Base-by-base conservation (phyloP, 2,888 invertebrate genomes). In the Tricholauxania praeusta region DNA sequence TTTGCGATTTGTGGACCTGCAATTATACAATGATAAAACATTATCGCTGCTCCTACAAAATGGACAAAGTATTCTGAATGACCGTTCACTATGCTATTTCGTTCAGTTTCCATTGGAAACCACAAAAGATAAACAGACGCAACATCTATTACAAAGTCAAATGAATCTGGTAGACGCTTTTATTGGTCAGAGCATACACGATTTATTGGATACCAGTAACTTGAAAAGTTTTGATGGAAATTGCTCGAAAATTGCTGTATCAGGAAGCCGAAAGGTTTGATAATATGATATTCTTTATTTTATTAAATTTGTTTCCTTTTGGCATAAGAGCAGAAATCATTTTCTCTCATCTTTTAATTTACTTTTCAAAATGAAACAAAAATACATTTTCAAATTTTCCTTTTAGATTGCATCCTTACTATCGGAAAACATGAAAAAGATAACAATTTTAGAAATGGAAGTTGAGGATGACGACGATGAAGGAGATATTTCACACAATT, bases 361-460 rank as follows among this genome's bases (percentile, higher is more conserved):
- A 19, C n/a, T 22, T 28, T 49, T 47, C 57, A 17, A 59, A 57
- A 8, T 55, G n/a, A 15, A 55, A 19, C 3, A 47, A 15, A 53
- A 65, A 49, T 19, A 0, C 3, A 28, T 0, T 28, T 28, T 55
- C 22, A 77, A 79, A 55, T 8, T 71, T 53, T 15, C 28, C 73
- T 78, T 51, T 52, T 51, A 84, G 84, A 95, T 97, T 12, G 93
- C 96, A 12, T 94, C 96, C 55, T 92, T 97, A 63, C 88, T 97
- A 55, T 93, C 95, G 17, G 93, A 94, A 79, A 94, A 91, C 80
- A 89, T 89, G 70, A 91, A 94, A 74, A 94, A 95, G 85, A 93
- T 97, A 59, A 90, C 95, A 75, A 90, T 97, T 64, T 95, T 95
- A 84, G 96, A 97, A 86, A 96, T 96, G 92, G 97, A 97, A 88